Conservation (phyloP, 2,797 vertebrate species). For the Taenioides sp. region DNA sequence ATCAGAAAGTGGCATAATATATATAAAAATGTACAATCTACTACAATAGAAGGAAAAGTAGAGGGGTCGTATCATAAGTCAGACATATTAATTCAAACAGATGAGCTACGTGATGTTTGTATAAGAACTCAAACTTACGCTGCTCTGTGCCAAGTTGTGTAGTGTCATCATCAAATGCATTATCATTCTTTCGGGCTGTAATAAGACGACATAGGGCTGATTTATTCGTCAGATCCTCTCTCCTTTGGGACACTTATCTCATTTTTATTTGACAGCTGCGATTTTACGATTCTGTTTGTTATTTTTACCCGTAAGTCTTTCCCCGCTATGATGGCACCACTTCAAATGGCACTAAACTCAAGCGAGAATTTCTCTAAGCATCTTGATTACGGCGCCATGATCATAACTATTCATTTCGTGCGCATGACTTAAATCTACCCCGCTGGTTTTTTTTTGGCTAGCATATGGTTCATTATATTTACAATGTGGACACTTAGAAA, state of each 20-base stretch:
- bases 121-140: neutral
- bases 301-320: conserved; percentile 13
- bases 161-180: neutral
- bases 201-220: conserved; percentile 1
- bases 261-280: conserved; percentile 5
- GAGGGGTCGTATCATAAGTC: too few relatives aligned
- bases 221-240: neutral
- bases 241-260: conserved; percentile 4
- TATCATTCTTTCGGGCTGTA: neutral
- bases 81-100: too few relatives aligned
- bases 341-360: conserved; percentile 27
- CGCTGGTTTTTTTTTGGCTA: conserved; percentile 37
- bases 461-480: conserved; percentile 58
- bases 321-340: conserved; percentile 20
- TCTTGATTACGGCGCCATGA: conserved; percentile 11
- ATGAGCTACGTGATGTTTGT: neutral
- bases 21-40: too few relatives aligned
- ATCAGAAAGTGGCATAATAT: too few relatives aligned
- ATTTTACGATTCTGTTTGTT: conserved; percentile 19
- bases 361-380: conserved; percentile 21
- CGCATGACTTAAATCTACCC: conserved; percentile 37
- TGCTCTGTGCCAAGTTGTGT: neutral
- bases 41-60: too few relatives aligned
- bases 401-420: conserved; percentile 16
- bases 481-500: conserved; percentile 36